Evolutionary conservation across 2,113 vertebrate species (phyloP), one percentile per base, ranked within the genome.

Genomic region (Mungos mungo): DNA sequence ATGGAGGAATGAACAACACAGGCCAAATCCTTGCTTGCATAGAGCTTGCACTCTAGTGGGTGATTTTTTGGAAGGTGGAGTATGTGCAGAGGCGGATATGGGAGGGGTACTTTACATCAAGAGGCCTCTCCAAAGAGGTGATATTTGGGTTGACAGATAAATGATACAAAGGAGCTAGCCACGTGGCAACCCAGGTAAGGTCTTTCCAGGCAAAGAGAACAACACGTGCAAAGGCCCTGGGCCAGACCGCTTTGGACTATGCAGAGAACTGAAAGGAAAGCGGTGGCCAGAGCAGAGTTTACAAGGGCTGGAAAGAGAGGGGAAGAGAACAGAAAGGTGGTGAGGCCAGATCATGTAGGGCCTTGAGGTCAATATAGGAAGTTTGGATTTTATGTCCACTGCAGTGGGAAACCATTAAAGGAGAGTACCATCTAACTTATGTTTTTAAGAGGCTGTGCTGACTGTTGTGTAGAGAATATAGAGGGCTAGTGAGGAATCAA

Each of bases 211-310:
- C 45, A 77, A 76, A 89, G 9, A 47, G 60, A 91, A 15, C 15
- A 69, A 57, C 29, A 38, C 63, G 29, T 87, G 31, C 63, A 94
- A 95, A 96, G 74, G 52, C 27, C 66, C 38, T 2, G 11, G 79
- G 92, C 80, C 63, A 69, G 79, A n/a, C 38, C 45, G 29, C 10
- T 47, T 81, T 82, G 72, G 52, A 18, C 15, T 63, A 2, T 68
- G 89, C 45, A 54, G 82, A 89, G 68, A 97, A 93, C 13, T 25
- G 35, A 38, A 79, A 88, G 31, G 33, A 94, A 92, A 74, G 35
- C 23, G 23, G 12, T 23, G 63, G 7, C 21, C 79, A 41, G 65
- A 87, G 60, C 14, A 63, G 69, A 92, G 38, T 54, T 65, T 57
- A 19, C 1, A 25, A 81, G n/a, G 45, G 63, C 60, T 57, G 52